Evolutionary conservation across 2,797 vertebrate genomes (phyloP), one percentile per base, ranked within the genome.

Genomic region (Siniperca obscura): DNA sequence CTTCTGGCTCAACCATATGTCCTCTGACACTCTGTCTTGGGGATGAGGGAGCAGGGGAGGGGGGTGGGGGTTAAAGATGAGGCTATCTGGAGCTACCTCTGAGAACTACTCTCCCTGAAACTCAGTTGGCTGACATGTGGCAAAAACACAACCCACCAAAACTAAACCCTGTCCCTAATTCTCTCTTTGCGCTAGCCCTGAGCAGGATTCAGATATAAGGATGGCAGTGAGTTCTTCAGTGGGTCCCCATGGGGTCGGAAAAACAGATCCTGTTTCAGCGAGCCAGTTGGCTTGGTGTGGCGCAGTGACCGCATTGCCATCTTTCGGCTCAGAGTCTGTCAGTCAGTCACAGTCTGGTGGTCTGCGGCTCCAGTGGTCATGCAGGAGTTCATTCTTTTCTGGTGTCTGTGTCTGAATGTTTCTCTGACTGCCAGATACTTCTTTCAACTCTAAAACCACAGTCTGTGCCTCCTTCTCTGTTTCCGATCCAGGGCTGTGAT

Each of bases 281-380:
- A 89, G 91, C 92, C 91, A 89, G 87, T 93, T 93, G 92, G 92
- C 92, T 87, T 53, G 87, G 91, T 78, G 78, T 89, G 89, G 88
- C 76, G 89, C 89, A 86, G 89, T 87, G 91, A 93, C 93, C 87
- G 86, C 89, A 82, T 86, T 87, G 88, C 88, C 89, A 87, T 90
- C 90, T 36, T 81, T 73, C 80, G 22, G 79, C 88, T 86, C 77
- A 44, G 80, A 80, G 75, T 69, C 87, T 88, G 92, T 91, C 92
- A 94, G 87, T 95, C 92, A 91, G 92, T 94, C 90, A 94, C 91
- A 90, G 91, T 92, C 90, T 81, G 88, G 84, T 84, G 89, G 77
- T 86, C 85, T 53, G 86, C 70, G 9, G 83, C 89, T 92, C 84
- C 89, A 81, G 68, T 76, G 90, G 87, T 92, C 90, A 90, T 82